phyloP scores from a whole-genome alignment of 2,797 vertebrate species.

The Saguinus oedipus region DNA sequence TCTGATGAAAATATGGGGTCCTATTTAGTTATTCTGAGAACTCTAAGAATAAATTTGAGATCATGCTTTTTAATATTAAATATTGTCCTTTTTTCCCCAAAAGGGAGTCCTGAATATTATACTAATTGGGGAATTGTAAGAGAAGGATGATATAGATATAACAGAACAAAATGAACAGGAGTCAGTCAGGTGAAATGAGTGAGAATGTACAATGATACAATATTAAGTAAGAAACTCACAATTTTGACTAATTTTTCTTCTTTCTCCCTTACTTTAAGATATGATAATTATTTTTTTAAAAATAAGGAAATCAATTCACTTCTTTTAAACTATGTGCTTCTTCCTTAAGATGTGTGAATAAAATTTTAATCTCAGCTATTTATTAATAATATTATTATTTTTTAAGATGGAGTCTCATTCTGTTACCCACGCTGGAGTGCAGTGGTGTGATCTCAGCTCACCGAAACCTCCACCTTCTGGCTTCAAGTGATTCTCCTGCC shows the following conservation, averaged over 20 bases:
- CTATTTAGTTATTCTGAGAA: background rate
- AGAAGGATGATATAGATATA: background rate
- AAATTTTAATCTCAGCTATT: constrained; percentile 37
- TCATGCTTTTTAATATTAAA: background rate
- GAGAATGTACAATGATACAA: background rate
- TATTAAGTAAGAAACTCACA: background rate
- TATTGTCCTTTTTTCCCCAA: background rate
- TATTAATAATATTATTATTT: background rate
- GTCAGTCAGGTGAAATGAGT: background rate
- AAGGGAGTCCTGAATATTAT: background rate
- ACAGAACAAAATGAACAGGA: background rate
- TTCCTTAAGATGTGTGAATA: background rate
- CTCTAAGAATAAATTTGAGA: constrained; percentile 10
- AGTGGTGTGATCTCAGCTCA: too few relatives aligned
- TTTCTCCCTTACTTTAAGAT: background rate
- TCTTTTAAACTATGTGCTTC: constrained; percentile 23
- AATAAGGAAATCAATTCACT: constrained; percentile 44
- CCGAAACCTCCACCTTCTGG: too few relatives aligned
- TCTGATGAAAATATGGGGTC: background rate
- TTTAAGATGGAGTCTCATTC: too few relatives aligned
- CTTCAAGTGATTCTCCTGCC: too few relatives aligned
- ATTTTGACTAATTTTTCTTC: constrained; percentile 44
- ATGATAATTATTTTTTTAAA: constrained; percentile 19
- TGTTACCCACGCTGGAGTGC: too few relatives aligned
- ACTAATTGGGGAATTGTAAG: background rate